A percentile compares a stretch with the other conserved stretches of the same genome.
Evolutionary conservation across 2,797 vertebrate species (phyloP).

Genomic region (Apogon hyalosoma): DNA sequence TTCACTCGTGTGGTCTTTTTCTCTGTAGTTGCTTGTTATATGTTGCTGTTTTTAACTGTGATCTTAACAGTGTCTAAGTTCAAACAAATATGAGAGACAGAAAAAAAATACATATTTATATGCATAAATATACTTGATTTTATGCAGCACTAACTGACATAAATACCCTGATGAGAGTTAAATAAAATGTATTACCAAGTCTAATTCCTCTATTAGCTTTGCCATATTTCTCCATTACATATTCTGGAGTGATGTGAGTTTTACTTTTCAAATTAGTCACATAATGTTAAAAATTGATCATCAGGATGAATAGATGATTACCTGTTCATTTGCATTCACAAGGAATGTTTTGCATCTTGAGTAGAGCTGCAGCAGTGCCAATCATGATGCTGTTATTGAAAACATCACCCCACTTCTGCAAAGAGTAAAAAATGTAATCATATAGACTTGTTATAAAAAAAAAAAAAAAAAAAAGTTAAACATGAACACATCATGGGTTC

Average conservation of each 20-base stretch:
- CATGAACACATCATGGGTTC: conserved; percentile 5
- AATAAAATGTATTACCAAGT: no score
- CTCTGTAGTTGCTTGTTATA: no score
- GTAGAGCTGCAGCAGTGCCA: not conserved
- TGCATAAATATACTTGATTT: no score
- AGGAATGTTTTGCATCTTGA: not conserved
- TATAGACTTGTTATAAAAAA: not conserved
- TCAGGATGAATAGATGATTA: conserved; percentile 9
- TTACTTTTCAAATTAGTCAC: not conserved
- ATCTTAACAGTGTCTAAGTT: no score
- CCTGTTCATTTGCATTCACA: conserved; percentile 8
- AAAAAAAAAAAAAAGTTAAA: conserved; percentile 14
- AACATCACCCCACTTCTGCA: not conserved
- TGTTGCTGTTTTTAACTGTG: no score
- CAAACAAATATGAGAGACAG: no score
- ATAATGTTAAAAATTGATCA: not conserved
- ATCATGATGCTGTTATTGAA: not conserved
- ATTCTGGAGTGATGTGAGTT: not conserved
- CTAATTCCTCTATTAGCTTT: no score
- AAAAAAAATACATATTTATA: no score
- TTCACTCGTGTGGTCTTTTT: no score
- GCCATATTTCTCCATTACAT: not conserved
- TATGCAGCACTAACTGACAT: no score
- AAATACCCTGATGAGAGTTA: no score
- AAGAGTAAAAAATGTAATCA: conserved; percentile 15